Percentiles rank a stretch among this genome's conserved stretches.
These are phyloP conservation scores for Sinopyrophorus schimmeli DNA, from an alignment of 2,888 invertebrate genomes.

Conservation along the genomic window DNA sequence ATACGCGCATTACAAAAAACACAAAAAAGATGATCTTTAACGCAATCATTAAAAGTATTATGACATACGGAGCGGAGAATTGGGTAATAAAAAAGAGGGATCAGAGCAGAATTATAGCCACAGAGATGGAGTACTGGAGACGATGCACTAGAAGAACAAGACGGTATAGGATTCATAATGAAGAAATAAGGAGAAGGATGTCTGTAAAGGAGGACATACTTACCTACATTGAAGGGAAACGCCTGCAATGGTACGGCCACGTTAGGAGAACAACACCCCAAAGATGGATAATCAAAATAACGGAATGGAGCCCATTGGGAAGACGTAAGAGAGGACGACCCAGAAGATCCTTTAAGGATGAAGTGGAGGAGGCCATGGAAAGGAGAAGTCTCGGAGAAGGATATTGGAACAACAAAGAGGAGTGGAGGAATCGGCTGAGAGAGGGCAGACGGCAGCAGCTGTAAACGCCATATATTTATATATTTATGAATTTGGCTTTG, in stretches of 20 bases:
- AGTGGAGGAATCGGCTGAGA: too few species aligned
- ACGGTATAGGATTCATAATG: constrained; percentile 7
- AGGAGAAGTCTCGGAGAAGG: constrained; percentile 4
- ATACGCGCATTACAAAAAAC: neutral
- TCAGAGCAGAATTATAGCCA: too few species aligned
- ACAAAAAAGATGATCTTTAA: constrained; percentile 5
- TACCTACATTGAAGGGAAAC: constrained; percentile 9
- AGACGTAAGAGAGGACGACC: constrained; percentile 6
- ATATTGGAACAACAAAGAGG: constrained; percentile 6
- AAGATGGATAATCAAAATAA: too few species aligned
- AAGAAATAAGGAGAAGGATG: constrained; percentile 10
- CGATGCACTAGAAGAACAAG: constrained; percentile 7
- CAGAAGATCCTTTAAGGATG: constrained; percentile 2
- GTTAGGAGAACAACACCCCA: too few species aligned
- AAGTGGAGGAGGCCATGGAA: too few species aligned
- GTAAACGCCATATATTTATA: too few species aligned
- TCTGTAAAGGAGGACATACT: constrained; percentile 5
- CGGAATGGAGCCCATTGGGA: constrained; percentile 7
- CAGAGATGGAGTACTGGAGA: constrained; percentile 3
- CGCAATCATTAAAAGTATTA: constrained; percentile 1
- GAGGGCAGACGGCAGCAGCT: too few species aligned
- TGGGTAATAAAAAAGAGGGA: constrained; percentile 1
- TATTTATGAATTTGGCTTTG: too few species aligned
- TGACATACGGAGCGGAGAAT: too few species aligned
- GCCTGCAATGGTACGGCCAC: constrained; percentile 11